Base-by-base conservation (phyloP, 2,888 invertebrate species). In the Macaria liturata region DNA sequence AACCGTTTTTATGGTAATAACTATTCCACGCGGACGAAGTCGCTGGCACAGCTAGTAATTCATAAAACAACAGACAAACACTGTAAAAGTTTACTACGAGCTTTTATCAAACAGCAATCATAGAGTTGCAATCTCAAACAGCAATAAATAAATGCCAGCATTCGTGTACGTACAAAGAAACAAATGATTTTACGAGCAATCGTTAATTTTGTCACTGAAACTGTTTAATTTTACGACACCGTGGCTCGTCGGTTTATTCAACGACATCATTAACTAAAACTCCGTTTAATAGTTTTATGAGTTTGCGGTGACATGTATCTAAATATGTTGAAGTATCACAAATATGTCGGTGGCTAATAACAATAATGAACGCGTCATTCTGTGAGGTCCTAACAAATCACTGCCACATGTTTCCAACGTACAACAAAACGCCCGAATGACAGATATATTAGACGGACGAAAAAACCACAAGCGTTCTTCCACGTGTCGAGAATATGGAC, bases 351-450 rank as follows among this genome's bases (percentile, higher is more conserved):
- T 90, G 80, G 77, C 76, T 74, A 81, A 86, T 89, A 86, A 84
- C 79, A 80, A 82, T 86, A 83, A 83, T 71, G 42, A 70, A 74
- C 4, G 51, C 49, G 50, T 64, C 69, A 70, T 69, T 79, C 81
- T 82, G 88, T 86, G 89, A 83, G 88, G 84, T 83, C 86, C 72
- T 65, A 70, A 81, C 83, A 84, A 86, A 86, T 84, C 81, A 81
- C 80, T 74, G 78, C 83, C 87, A 87, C 80, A 77, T 88, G 89
- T 81, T 82, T 62, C 80, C 77, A 80, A 75, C 75, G 77, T 74
- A 80, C 78, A 81, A 86, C 88, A 84, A 87, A 90, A 88, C 83
- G 81, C 81, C 82, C 74, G 71, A 80, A 72, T 85, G 91, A 91
- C 88, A 90, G 91, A 91, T 89, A 86, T 90, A 91, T 84, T 83